Percentiles rank a stretch among this genome's conserved stretches.
Conservation (phyloP, 2,797 vertebrate genomes). For the Microchirus variegatus region DNA sequence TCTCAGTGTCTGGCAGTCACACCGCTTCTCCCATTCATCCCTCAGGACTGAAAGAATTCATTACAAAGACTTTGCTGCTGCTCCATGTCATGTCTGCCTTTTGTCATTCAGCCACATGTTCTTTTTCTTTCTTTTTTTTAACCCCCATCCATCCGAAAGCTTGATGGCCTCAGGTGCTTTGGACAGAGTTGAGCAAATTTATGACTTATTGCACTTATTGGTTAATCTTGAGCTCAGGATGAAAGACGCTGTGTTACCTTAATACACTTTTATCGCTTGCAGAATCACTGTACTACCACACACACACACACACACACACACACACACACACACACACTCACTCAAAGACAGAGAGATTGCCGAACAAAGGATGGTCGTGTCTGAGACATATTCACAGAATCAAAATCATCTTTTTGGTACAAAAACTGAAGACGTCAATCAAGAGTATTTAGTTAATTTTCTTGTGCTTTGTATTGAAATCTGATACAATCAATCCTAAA, state of each 20-base stretch:
- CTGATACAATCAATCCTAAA: no score
- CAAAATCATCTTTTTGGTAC: neutral
- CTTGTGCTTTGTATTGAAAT: no score
- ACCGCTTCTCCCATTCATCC: slow-evolving; percentile 66
- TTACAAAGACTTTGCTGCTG: slow-evolving; percentile 61
- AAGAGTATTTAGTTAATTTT: neutral
- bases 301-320: slow-evolving; percentile 7
- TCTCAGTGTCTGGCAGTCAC: slow-evolving; percentile 61
- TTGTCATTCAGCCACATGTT: slow-evolving; percentile 26
- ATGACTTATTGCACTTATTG: no score
- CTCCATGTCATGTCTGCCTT: slow-evolving; percentile 61
- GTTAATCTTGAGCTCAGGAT: slow-evolving; percentile 53
- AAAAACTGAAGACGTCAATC: neutral
- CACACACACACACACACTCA: neutral
- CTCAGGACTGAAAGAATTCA: slow-evolving; percentile 65
- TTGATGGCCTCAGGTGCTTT: slow-evolving; percentile 63
- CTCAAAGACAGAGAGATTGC: neutral
- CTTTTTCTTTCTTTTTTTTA: neutral
- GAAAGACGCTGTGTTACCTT: slow-evolving; percentile 67
- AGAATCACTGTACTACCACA: neutral
- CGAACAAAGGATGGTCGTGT: slow-evolving; percentile 1
- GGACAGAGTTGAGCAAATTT: slow-evolving; percentile 66
- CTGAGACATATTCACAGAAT: neutral
- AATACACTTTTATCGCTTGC: slow-evolving; percentile 27
- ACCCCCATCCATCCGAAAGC: slow-evolving; percentile 41